phyloP scores from a whole-genome alignment of 2,797 vertebrate species.

The Falco berigora region DNA sequence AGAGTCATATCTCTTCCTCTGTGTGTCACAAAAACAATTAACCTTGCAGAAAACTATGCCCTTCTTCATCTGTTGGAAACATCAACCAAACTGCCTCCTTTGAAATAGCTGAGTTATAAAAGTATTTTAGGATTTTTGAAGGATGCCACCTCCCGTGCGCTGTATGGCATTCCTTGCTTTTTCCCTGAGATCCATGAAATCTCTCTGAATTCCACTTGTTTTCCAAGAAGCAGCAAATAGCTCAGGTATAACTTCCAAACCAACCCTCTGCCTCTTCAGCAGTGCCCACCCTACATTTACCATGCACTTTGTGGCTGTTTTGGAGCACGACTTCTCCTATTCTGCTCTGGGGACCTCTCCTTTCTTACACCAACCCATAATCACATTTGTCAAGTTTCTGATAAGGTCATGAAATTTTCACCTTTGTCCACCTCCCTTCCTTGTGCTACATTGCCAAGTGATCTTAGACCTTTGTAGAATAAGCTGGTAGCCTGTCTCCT shows the following conservation, averaged over 20 bases:
- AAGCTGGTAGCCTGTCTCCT: background rate
- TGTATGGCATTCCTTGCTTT: background rate
- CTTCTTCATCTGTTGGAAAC: background rate
- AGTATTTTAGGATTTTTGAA: background rate
- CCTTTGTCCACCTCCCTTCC: background rate
- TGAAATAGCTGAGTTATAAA: background rate
- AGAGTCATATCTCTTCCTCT: background rate
- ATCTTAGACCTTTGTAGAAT: background rate
- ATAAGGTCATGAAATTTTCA: background rate
- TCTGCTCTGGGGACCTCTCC: background rate
- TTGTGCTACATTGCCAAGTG: background rate
- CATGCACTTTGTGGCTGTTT: background rate
- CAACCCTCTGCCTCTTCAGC: background rate
- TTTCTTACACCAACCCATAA: background rate
- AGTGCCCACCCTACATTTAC: background rate
- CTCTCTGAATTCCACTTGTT: background rate
- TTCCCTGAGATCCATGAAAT: background rate
- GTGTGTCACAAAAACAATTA: background rate
- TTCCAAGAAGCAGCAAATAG: background rate
- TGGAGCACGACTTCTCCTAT: background rate
- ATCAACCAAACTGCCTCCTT: background rate
- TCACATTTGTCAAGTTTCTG: background rate
- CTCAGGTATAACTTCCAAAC: background rate
- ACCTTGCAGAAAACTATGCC: background rate
- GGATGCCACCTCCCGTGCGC: background rate